Conservation (phyloP, 2,888 invertebrate species). For the Dyspetes luteomarginatus region DNA sequence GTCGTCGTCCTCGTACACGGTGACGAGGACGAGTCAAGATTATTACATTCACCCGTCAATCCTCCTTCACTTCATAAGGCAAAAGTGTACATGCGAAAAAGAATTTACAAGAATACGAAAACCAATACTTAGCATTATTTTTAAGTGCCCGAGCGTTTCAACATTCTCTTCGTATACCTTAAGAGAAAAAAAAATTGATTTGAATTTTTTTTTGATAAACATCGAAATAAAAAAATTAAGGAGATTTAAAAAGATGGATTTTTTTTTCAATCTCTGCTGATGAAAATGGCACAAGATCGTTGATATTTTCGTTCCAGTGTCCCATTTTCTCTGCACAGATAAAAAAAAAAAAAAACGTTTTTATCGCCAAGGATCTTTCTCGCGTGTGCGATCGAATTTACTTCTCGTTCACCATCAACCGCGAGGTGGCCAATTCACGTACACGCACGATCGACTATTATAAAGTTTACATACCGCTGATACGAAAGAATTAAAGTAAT, state of each 20-base stretch:
- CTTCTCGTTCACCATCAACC: too few relatives aligned
- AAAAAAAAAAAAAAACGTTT: not conserved
- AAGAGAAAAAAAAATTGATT: too few relatives aligned
- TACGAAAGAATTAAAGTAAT: too few relatives aligned
- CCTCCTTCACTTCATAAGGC: constrained; percentile 64
- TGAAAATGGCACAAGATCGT: not conserved
- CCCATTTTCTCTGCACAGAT: not conserved
- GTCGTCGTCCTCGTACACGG: constrained; percentile 11
- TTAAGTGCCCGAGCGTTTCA: too few relatives aligned
- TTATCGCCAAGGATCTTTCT: constrained; percentile 4
- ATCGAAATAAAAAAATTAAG: not conserved
- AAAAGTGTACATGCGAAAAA: not conserved
- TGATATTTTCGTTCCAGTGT: not conserved
- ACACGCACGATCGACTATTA: constrained; percentile 28
- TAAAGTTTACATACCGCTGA: not conserved
- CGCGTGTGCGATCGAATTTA: constrained; percentile 13
- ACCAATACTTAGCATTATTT: too few relatives aligned
- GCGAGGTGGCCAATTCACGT: too few relatives aligned
- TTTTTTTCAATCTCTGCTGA: not conserved
- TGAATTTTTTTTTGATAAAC: too few relatives aligned
- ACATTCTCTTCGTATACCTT: too few relatives aligned
- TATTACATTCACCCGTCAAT: constrained; percentile 68
- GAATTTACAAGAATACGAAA: too few relatives aligned
- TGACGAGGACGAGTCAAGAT: constrained; percentile 50
- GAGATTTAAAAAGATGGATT: not conserved